A percentile compares a stretch with the other conserved stretches of the same genome.
Evolutionary conservation across 2,113 vertebrate species (phyloP).

Genomic region (Pristiophorus japonicus): DNA sequence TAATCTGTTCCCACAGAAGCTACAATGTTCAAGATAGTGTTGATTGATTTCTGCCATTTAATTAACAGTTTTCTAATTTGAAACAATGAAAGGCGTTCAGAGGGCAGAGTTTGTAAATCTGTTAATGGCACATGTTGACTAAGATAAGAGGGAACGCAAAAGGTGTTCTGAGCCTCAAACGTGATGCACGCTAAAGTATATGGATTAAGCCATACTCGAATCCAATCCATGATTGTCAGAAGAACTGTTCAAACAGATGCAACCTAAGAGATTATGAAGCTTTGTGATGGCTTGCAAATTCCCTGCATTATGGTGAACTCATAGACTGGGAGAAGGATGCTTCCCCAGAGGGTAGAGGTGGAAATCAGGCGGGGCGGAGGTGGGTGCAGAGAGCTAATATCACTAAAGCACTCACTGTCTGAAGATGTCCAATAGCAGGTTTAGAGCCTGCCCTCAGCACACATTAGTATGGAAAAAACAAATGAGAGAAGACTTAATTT

Average conservation of each 20-base stretch:
- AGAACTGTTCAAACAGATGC: not conserved
- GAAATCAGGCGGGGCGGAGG: not conserved
- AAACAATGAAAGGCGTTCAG: slow-evolving; percentile 7
- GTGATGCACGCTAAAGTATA: not conserved
- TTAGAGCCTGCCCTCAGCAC: not conserved
- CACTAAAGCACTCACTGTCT: not conserved
- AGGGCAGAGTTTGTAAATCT: not conserved
- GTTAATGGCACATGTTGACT: not conserved
- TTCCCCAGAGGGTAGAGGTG: no score
- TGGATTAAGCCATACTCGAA: not conserved
- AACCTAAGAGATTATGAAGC: not conserved
- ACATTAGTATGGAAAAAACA: not conserved
- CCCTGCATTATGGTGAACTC: not conserved
- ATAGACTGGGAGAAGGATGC: no score
- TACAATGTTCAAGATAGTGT: not conserved
- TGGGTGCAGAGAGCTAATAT: not conserved
- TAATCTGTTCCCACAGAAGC: slow-evolving; percentile 13
- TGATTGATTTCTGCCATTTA: slow-evolving; percentile 15
- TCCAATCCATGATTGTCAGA: not conserved
- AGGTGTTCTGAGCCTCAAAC: not conserved
- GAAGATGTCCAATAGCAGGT: not conserved
- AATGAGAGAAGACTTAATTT: not conserved
- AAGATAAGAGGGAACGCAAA: not conserved
- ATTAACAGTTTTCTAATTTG: slow-evolving; percentile 15
- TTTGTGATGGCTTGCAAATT: not conserved